Evolutionary conservation across 2,888 invertebrate species (phyloP), one percentile per base, ranked within the genome.

Genomic region (Physocephala rufipes): DNA sequence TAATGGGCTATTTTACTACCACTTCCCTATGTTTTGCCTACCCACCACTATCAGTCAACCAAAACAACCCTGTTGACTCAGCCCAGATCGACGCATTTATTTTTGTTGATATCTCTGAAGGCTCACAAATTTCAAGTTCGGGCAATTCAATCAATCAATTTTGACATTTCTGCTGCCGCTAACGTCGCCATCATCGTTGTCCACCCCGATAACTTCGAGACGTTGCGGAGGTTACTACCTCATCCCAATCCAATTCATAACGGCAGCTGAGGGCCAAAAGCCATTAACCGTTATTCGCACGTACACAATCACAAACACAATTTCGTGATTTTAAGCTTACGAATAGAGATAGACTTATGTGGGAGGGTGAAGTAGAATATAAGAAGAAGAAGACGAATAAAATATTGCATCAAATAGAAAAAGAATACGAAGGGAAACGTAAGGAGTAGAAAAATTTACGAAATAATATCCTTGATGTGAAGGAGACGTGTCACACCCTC

Each of bases 121-220:
- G 81, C 84, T 82, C 84, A 84, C 82, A 83, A 83, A 84, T 83
- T 84, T 82, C 82, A 83, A 82, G 84, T 82, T 82, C 82, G 82
- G 82, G 83, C 83, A 83, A 84, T 83, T 83, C 84, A 83, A 83
- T 83, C 83, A 83, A 83, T 83, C 83, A 83, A 84, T 81, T 84
- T 77, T 80, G 83, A 84, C 83, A 80, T 81, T 75, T 78, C 75
- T 71, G 74, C 73, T 74, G 65, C 71, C 74, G n/a, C n/a, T n/a
- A n/a, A n/a, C 70, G 51, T 63, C 67, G 69, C 67, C 71, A n/a
- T n/a, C n/a, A n/a, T n/a, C n/a, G n/a, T n/a, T 58, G 69, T 74
- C 77, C 73, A 75, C 74, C 76, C 53, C 49, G 58, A 59, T n/a
- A n/a, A n/a, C n/a, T n/a, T n/a, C n/a, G n/a, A n/a, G n/a, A n/a